Evolutionary conservation across 2,888 invertebrate species (phyloP).

Genomic region (Noctua pronuba): DNA sequence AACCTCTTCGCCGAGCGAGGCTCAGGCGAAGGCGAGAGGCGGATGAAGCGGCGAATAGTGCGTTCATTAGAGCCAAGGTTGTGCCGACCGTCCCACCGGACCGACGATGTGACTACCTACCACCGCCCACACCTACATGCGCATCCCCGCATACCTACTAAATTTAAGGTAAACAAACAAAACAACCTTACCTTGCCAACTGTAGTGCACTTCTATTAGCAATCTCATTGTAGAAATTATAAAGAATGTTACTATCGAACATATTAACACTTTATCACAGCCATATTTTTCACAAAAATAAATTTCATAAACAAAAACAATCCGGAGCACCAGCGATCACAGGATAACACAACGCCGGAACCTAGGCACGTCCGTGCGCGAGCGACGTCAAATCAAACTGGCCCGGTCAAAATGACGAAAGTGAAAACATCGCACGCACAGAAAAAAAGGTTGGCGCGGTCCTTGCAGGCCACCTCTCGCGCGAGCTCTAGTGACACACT

Average conservation of each 20-base stretch:
- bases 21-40: constrained; percentile 89
- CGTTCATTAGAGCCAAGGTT: constrained; percentile 90
- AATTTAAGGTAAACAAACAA: constrained; percentile 85
- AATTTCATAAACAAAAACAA: constrained; percentile 83
- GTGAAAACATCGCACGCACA: constrained; percentile 90
- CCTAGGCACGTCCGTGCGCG: constrained; percentile 89
- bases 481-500: constrained; percentile 89
- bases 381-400: constrained; percentile 90
- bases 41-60: constrained; percentile 86
- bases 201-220: constrained; percentile 89
- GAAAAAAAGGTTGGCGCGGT: constrained; percentile 89
- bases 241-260: constrained; percentile 88
- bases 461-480: constrained; percentile 90
- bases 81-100: constrained; percentile 81
- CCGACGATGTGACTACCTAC: constrained; percentile 69
- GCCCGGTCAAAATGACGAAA: constrained; percentile 90
- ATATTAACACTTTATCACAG: constrained; percentile 90
- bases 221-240: constrained; percentile 90
- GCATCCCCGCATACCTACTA: constrained; percentile 74
- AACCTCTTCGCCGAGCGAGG: constrained; percentile 88
- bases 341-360: constrained; percentile 88
- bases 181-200: constrained; percentile 88
- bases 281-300: constrained; percentile 86
- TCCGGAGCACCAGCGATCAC: constrained; percentile 88
- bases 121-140: constrained; percentile 70